Evolutionary conservation across 2,113 vertebrate species (phyloP).

Genomic region (Neoarius graeffei): DNA sequence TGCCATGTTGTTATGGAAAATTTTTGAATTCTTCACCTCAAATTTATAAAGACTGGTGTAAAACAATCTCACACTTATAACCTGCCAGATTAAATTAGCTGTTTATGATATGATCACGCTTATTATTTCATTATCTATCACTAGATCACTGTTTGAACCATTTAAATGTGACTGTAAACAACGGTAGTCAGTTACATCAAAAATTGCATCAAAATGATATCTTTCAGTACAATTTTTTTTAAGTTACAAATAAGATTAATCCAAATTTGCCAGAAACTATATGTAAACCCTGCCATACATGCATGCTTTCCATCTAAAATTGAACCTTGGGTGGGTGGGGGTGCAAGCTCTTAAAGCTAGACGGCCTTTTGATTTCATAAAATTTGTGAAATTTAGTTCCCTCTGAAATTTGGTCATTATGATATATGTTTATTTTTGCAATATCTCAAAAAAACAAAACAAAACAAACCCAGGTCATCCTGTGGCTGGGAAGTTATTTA

Average conservation of each 20-base stretch:
- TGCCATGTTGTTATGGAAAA: neutral
- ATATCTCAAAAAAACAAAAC: too few relatives aligned
- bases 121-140: too few relatives aligned
- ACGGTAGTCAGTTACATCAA: neutral
- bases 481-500: too few relatives aligned
- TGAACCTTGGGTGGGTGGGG: neutral
- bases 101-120: neutral
- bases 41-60: neutral
- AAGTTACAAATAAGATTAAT: neutral
- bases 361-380: too few relatives aligned
- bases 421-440: too few relatives aligned
- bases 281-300: neutral
- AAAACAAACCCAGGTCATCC: too few relatives aligned
- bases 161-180: neutral
- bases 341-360: too few relatives aligned
- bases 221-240: neutral
- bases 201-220: neutral
- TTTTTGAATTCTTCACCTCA: neutral
- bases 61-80: neutral
- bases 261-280: neutral
- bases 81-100: neutral
- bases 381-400: too few relatives aligned
- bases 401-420: too few relatives aligned
- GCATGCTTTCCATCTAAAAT: neutral
- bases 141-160: neutral